phyloP scores from a whole-genome alignment of 92 coral and sea anemone species.

The Blastomussa wellsi region DNA sequence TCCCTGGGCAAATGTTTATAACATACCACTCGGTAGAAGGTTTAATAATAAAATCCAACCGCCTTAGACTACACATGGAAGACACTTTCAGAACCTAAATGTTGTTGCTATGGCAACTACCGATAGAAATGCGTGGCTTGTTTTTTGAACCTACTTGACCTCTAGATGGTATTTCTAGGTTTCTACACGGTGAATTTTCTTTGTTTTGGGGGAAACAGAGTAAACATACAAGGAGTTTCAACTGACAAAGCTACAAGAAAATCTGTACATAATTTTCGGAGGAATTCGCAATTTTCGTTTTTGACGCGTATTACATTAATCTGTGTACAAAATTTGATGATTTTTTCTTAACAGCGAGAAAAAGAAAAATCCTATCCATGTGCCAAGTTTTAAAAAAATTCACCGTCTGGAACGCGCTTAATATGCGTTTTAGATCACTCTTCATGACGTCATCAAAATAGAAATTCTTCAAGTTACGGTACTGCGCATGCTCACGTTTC shows the following conservation, averaged over 20 bases:
- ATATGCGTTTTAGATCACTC: too few species aligned
- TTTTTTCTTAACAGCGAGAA: constrained; percentile 5
- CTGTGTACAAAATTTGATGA: constrained; percentile 28
- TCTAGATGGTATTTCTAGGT: constrained; percentile 10
- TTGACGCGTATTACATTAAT: too few species aligned
- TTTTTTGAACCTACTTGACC: neutral
- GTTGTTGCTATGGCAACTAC: constrained; percentile 13
- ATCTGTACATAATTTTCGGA: constrained; percentile 21
- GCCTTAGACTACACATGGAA: neutral
- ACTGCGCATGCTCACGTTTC: constrained; percentile 19
- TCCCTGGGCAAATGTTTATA: neutral
- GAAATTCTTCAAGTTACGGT: constrained; percentile 20
- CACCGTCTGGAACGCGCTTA: too few species aligned
- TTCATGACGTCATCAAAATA: too few species aligned
- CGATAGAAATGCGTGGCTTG: neutral
- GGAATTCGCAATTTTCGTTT: constrained; percentile 16
- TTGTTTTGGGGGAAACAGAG: neutral
- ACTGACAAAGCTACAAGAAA: constrained; percentile 7
- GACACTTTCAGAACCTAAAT: neutral
- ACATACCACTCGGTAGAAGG: too few species aligned
- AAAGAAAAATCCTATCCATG: neutral
- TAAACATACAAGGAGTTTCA: neutral
- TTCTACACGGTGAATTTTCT: constrained; percentile 11
- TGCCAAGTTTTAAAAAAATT: too few species aligned
- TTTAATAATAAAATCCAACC: too few species aligned